phyloP scores from a whole-genome alignment of 2,113 vertebrate genomes.

The Ranitomeya imitator region DNA sequence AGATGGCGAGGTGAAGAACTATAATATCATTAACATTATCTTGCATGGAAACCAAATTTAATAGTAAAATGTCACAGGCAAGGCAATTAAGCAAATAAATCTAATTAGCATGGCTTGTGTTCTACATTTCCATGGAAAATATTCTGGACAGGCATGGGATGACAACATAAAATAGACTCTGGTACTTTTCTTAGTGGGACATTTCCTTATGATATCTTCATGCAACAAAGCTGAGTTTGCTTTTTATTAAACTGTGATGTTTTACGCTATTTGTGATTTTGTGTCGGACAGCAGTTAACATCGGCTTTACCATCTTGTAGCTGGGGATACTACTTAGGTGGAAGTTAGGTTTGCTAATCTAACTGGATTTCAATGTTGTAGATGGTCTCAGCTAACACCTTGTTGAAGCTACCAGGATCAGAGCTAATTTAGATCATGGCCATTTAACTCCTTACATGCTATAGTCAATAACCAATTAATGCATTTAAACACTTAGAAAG shows the following conservation, averaged over 20 bases:
- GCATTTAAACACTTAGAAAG: no score
- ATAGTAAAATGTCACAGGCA: slow-evolving; percentile 30
- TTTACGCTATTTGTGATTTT: not conserved
- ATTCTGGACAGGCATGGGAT: slow-evolving; percentile 33
- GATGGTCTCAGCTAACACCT: no score
- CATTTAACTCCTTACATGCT: no score
- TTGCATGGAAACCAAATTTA: slow-evolving; percentile 28
- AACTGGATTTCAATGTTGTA: no score
- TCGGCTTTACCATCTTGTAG: no score
- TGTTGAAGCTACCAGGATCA: no score
- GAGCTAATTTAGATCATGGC: no score
- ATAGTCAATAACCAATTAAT: no score
- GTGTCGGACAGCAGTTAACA: not conserved
- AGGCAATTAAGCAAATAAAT: slow-evolving; percentile 43
- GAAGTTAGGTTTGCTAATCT: no score
- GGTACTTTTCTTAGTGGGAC: not conserved
- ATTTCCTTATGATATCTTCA: not conserved
- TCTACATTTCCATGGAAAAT: slow-evolving; percentile 37
- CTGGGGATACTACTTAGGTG: no score
- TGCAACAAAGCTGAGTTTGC: not conserved
- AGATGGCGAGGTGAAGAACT: slow-evolving; percentile 36
- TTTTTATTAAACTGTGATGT: not conserved
- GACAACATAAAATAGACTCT: not conserved
- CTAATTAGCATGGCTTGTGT: slow-evolving; percentile 41
- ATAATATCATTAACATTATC: slow-evolving; percentile 40